phyloP scores from a whole-genome alignment of 1,140 invertebrate species.

The Pomacea maculata region DNA sequence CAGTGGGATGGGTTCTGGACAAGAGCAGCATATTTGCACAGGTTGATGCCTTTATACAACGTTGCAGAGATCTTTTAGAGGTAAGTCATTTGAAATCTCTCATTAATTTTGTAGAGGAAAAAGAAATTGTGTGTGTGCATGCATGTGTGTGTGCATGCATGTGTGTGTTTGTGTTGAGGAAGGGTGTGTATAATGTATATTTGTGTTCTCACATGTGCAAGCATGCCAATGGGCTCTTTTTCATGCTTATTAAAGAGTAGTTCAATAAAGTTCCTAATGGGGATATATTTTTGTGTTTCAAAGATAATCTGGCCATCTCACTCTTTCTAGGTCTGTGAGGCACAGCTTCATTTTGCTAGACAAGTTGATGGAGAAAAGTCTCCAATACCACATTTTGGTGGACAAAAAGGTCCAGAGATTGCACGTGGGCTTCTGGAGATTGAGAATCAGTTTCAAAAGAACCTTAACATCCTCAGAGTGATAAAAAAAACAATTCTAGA shows the following conservation, averaged over 20 bases:
- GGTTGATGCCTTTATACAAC: constrained; percentile 83
- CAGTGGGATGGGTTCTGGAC: constrained; percentile 76
- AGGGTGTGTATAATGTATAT: too few relatives aligned
- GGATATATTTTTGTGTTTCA: neutral
- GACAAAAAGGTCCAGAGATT: constrained; percentile 74
- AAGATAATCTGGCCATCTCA: neutral
- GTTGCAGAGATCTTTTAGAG: constrained; percentile 85
- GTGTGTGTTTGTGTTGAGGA: too few relatives aligned
- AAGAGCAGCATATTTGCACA: constrained; percentile 84
- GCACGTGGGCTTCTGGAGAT: constrained; percentile 77
- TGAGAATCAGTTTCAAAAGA: constrained; percentile 78
- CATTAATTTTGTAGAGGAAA: too few relatives aligned
- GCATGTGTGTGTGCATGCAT: too few relatives aligned
- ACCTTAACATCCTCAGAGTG: constrained; percentile 71
- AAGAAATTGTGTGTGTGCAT: too few relatives aligned
- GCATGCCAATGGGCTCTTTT: too few relatives aligned
- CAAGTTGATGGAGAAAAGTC: constrained; percentile 62
- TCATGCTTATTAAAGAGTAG: too few relatives aligned
- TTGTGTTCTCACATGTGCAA: too few relatives aligned
- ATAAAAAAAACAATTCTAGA: constrained; percentile 76
- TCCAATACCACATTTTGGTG: constrained; percentile 65
- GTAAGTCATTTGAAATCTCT: constrained; percentile 62
- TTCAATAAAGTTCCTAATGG: neutral
- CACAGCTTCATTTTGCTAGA: constrained; percentile 67
- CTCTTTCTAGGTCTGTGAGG: constrained; percentile 73